Evolutionary conservation across 2,888 invertebrate genomes (phyloP), one percentile per base, ranked within the genome.

Genomic region (Athalia circularis): DNA sequence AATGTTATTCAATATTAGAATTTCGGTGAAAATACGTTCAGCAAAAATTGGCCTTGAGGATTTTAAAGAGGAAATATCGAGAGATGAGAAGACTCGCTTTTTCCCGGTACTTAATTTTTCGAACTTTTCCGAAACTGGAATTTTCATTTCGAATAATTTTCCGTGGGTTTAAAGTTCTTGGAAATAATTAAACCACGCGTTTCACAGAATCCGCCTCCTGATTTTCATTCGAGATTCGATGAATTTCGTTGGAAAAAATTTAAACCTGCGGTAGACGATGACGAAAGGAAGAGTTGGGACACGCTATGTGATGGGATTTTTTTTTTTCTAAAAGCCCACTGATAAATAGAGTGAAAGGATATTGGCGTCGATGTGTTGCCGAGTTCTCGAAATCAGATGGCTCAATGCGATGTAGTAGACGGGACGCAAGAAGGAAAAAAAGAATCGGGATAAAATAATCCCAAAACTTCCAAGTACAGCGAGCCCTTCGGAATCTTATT

Each of bases 181-280:
- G 0, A 29, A 29, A 29, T 29, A 29, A 29, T 29, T 29, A 29
- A 29, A 29, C n/a, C n/a, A 29, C 29, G 2, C 29, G 29, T 29
- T 29, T 29, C 29, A 29, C 29, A 29, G n/a, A n/a, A 29, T 29
- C 29, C 2, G 29, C 2, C 29, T 2, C 29, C 29, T 29, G 29
- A 29, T 29, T 29, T 29, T 29, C 29, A 29, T 29, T 29, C 29
- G 29, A 29, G 29, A 29, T 29, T 29, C 29, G 29, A 29, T 29
- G 29, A 29, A 29, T 29, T 0, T 29, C 29, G 68, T 52, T 54
- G 11, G 43, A 54, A 54, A 68, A 68, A 54, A 68, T 68, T 52
- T 52, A 68, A 52, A 68, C 68, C 68, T 68, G 54, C n/a, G 54
- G 54, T 54, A 54, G 68, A 52, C 54, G 43, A 50, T 68, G 68